phyloP scores from a whole-genome alignment of 2,888 invertebrate species.

The Agrochola litura region DNA sequence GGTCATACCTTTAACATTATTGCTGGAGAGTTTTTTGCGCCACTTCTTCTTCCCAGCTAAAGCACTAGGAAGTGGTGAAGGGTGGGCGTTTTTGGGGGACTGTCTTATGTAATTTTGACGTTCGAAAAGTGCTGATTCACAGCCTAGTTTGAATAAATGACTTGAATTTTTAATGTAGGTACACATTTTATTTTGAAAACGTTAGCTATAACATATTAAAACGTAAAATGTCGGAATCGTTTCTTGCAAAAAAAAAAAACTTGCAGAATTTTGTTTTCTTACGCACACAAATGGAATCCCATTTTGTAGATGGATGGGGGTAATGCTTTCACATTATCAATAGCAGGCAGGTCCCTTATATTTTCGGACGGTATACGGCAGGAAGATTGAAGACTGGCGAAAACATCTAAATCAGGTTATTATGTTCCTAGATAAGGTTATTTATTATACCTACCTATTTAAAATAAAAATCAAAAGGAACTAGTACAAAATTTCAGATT shows the following conservation, averaged over 20 bases:
- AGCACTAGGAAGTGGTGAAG: too few relatives aligned
- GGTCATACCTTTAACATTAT: conserved; percentile 3
- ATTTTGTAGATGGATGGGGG: conserved; percentile 50
- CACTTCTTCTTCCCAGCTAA: too few relatives aligned
- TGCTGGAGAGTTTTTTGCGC: too few relatives aligned
- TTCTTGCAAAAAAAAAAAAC: conserved; percentile 13
- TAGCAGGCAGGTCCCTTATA: conserved; percentile 41
- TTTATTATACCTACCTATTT: too few relatives aligned
- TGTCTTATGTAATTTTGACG: too few relatives aligned
- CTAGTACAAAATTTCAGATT: too few relatives aligned
- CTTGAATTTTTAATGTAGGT: background rate
- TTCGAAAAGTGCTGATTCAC: too few relatives aligned
- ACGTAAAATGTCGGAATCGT: conserved; percentile 13
- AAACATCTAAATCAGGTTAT: conserved; percentile 32
- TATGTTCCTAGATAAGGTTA: conserved; percentile 5
- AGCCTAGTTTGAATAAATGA: too few relatives aligned
- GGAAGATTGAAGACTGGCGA: conserved; percentile 43
- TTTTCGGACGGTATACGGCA: conserved; percentile 21
- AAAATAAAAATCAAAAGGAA: too few relatives aligned
- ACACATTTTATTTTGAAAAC: conserved; percentile 8
- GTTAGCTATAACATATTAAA: conserved; percentile 7
- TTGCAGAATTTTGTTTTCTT: conserved; percentile 41
- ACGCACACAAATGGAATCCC: conserved; percentile 45
- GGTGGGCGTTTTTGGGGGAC: too few relatives aligned
- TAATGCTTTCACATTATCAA: conserved; percentile 49